Evolutionary conservation across 2,888 invertebrate species (phyloP).

Genomic region (Cerceris rybyensis): DNA sequence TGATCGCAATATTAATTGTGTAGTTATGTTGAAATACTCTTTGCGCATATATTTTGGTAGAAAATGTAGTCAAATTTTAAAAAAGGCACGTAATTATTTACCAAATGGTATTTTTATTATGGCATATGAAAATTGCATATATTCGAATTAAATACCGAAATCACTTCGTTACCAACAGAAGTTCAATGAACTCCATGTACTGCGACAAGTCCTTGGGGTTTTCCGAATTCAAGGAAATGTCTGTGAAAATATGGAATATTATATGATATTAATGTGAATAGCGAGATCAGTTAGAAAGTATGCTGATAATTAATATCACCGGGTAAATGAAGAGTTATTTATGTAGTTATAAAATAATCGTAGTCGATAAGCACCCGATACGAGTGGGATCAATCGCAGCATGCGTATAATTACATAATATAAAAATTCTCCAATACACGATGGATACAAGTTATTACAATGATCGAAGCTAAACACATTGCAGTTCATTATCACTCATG

Average conservation of each 20-base stretch:
- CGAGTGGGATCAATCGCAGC: neutral
- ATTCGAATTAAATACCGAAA: too few relatives aligned
- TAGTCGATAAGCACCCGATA: conserved; percentile 3
- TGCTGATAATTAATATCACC: conserved; percentile 41
- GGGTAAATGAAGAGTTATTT: conserved; percentile 3
- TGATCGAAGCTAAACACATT: too few relatives aligned
- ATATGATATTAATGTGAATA: neutral
- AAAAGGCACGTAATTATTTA: too few relatives aligned
- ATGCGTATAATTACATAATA: conserved; percentile 4
- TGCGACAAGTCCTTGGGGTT: neutral
- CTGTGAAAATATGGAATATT: neutral
- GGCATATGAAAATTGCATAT: too few relatives aligned
- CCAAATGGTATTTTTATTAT: too few relatives aligned
- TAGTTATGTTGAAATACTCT: too few relatives aligned
- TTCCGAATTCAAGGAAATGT: neutral
- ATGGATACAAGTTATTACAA: neutral
- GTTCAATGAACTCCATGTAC: neutral
- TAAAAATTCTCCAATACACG: conserved; percentile 2
- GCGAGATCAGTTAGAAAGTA: neutral
- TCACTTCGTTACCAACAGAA: neutral
- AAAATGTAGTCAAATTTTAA: too few relatives aligned
- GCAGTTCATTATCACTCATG: too few relatives aligned
- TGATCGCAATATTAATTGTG: too few relatives aligned
- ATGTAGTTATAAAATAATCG: conserved; percentile 17
- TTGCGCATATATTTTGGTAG: too few relatives aligned